These are phyloP conservation scores for Artibeus lituratus DNA, from an alignment of 2,797 vertebrate species.

Conservation along the genomic window DNA sequence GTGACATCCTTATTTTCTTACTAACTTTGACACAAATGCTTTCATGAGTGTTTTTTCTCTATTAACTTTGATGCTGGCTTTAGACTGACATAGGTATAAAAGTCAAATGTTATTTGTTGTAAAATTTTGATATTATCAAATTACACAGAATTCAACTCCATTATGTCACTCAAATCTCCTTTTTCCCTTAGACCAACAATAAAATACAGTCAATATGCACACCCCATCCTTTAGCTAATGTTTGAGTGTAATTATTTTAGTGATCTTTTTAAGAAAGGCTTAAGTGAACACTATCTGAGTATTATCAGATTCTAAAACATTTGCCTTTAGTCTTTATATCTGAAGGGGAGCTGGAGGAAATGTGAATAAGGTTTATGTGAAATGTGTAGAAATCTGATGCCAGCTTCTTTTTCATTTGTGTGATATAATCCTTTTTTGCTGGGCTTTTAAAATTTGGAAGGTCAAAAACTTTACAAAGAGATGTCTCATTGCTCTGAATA, in stretches of 20 bases:
- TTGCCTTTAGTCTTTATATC: not conserved
- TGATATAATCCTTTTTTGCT: not conserved
- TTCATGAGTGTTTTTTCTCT: not conserved
- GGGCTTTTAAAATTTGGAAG: not conserved
- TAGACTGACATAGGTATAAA: not conserved
- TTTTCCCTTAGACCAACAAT: not conserved
- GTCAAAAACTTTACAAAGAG: not conserved
- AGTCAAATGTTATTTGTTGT: not conserved
- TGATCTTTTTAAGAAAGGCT: not conserved
- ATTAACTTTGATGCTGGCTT: not conserved
- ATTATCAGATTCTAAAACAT: not conserved
- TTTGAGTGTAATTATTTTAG: not conserved
- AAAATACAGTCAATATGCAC: not conserved
- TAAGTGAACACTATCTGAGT: not conserved
- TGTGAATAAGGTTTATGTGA: not conserved
- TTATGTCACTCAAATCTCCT: not conserved
- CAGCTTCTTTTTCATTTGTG: not conserved
- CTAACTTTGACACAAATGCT: not conserved
- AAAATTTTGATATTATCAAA: not conserved
- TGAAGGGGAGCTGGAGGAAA: not conserved
- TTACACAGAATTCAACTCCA: not conserved
- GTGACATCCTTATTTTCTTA: not conserved
- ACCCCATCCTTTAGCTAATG: not conserved
- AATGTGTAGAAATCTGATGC: not conserved
- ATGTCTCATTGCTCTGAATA: not conserved